Conservation (phyloP, 2,113 vertebrate species). For the Sorex fumeus region DNA sequence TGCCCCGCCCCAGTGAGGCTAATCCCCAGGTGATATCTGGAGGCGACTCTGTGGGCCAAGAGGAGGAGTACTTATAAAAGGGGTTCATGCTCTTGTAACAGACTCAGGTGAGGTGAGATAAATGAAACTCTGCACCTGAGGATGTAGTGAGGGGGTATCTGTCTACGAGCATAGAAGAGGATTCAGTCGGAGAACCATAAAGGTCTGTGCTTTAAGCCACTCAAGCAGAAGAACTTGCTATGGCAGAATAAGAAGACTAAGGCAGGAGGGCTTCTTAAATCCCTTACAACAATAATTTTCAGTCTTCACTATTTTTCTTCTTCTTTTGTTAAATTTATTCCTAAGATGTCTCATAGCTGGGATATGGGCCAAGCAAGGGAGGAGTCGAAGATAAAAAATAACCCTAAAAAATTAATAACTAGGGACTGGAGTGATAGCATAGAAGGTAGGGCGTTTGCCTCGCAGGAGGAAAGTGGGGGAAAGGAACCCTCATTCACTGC, state of each 20-base stretch:
- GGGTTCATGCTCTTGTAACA: not conserved
- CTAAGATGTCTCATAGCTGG: not conserved
- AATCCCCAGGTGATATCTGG: not conserved
- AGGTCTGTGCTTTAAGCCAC: not conserved
- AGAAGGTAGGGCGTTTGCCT: too few species aligned
- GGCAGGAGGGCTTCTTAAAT: not conserved
- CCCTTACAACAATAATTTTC: not conserved
- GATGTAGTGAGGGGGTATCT: too few species aligned
- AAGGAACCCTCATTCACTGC: too few species aligned
- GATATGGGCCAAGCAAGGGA: too few species aligned
- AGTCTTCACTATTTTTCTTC: not conserved
- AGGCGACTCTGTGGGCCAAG: not conserved
- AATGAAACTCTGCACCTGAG: too few species aligned
- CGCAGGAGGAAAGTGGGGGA: too few species aligned
- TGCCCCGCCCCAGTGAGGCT: not conserved
- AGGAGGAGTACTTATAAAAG: not conserved
- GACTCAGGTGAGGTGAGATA: too few species aligned
- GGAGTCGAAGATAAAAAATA: too few species aligned
- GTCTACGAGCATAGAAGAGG: too few species aligned
- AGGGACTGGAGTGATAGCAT: too few species aligned
- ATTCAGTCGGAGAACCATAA: too few species aligned
- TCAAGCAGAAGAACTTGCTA: not conserved
- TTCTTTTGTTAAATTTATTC: slow-evolving; percentile 9
- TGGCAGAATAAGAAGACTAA: not conserved
- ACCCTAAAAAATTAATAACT: too few species aligned